These are phyloP conservation scores for Battus philenor DNA, from an alignment of 1,140 invertebrate species.

Conservation along the genomic window DNA sequence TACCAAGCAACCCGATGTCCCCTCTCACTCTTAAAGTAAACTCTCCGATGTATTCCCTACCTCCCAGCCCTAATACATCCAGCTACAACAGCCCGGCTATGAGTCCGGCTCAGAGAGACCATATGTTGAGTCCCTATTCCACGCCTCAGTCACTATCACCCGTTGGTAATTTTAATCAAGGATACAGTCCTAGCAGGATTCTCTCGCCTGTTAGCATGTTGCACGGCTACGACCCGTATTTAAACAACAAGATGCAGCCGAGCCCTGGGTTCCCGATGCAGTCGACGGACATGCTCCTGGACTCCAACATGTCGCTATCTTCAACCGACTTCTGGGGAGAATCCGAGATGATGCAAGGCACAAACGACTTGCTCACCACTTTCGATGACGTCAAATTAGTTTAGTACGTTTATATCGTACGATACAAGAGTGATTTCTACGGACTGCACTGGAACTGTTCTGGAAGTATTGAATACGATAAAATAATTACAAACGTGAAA, in stretches of 20 bases:
- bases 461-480: constrained; percentile 15
- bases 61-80: constrained; percentile 48
- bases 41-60: constrained; percentile 58
- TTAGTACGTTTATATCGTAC: constrained; percentile 19
- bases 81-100: constrained; percentile 49
- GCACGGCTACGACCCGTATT: constrained; percentile 54
- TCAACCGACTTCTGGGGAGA: constrained; percentile 57
- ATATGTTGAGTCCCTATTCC: constrained; percentile 52
- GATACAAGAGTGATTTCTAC: constrained; percentile 47
- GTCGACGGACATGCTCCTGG: constrained; percentile 40
- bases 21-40: constrained; percentile 52
- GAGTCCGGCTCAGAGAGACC: constrained; percentile 53
- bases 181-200: constrained; percentile 48
- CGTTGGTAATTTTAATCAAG: constrained; percentile 45
- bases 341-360: constrained; percentile 50
- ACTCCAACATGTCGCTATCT: constrained; percentile 37
- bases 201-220: constrained; percentile 44
- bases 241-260: constrained; percentile 54
- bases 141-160: constrained; percentile 59
- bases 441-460: constrained; percentile 26
- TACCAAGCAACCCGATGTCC: constrained; percentile 38
- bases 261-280: constrained; percentile 49
- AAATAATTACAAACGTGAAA: not conserved
- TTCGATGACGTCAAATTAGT: constrained; percentile 60
- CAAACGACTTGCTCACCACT: constrained; percentile 52